A percentile compares a stretch with the other conserved stretches of the same genome.
These are phyloP conservation scores for Ruditapes philippinarum DNA, from an alignment of 1,140 invertebrate species.

Conservation along the genomic window DNA sequence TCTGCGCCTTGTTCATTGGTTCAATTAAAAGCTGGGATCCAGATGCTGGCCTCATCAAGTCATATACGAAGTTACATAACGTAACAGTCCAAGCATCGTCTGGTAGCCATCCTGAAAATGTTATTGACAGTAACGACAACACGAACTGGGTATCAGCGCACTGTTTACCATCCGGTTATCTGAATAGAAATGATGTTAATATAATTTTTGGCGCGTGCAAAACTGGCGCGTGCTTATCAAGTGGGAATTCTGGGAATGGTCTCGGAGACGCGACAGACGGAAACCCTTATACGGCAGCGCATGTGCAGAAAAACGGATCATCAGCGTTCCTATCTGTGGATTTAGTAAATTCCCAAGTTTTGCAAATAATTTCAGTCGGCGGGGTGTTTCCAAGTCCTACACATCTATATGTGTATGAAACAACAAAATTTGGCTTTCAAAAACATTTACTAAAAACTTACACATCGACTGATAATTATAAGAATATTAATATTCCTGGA, in stretches of 20 bases:
- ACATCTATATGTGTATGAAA: neutral
- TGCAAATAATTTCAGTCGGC: constrained; percentile 67
- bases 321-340: constrained; percentile 34
- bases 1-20: neutral
- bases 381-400: constrained; percentile 64
- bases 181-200: constrained; percentile 67
- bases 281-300: constrained; percentile 16
- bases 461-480: constrained; percentile 68
- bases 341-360: neutral
- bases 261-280: constrained; percentile 63
- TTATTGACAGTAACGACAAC: constrained; percentile 73
- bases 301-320: neutral
- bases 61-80: constrained; percentile 71
- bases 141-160: constrained; percentile 74
- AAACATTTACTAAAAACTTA: constrained; percentile 58
- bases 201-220: constrained; percentile 64
- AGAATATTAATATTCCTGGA: constrained; percentile 60
- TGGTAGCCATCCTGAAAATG: neutral
- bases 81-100: constrained; percentile 68
- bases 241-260: neutral
- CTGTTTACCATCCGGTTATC: constrained; percentile 71
- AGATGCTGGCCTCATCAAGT: constrained; percentile 74
- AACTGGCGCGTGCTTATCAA: constrained; percentile 32
- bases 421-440: neutral
- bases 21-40: constrained; percentile 67